Conservation (phyloP, 2,113 vertebrate genomes). For the Siphamia tubifer region DNA sequence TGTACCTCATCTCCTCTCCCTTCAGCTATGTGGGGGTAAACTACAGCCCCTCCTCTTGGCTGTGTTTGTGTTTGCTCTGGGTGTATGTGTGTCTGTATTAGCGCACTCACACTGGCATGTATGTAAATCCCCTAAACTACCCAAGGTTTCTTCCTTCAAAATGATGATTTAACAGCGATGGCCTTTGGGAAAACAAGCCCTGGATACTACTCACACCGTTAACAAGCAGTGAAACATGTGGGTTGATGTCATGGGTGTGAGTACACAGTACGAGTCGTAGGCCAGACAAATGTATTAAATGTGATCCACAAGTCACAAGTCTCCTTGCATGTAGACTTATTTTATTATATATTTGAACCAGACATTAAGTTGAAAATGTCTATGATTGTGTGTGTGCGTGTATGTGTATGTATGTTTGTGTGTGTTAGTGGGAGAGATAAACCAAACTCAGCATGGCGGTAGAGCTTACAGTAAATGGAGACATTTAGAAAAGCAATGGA, state of each 20-base stretch:
- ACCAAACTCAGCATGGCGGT: conserved; percentile 21
- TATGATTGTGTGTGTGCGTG: conserved; percentile 4
- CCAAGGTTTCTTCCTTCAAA: conserved; percentile 38
- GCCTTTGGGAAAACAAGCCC: conserved; percentile 39
- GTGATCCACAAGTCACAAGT: conserved; percentile 15
- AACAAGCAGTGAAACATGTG: conserved; percentile 15
- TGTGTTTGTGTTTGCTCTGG: conserved; percentile 54
- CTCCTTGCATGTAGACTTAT: too few relatives aligned
- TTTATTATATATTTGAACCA: conserved; percentile 19
- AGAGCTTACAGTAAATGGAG: conserved; percentile 74
- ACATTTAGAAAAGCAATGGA: conserved; percentile 69
- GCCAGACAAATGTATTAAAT: conserved; percentile 41
- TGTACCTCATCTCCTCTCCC: conserved; percentile 64
- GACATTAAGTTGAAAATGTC: conserved; percentile 15
- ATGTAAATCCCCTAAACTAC: conserved; percentile 62
- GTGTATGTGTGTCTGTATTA: conserved; percentile 3
- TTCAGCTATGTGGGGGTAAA: conserved; percentile 62
- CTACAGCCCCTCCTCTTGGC: conserved; percentile 40
- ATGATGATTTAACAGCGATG: conserved; percentile 51
- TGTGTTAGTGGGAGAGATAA: background rate
- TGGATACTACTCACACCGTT: background rate
- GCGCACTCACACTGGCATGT: background rate
- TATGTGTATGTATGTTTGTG: conserved; percentile 11
- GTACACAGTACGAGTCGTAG: conserved; percentile 3
- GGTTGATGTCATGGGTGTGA: conserved; percentile 12